Conservation (phyloP, 2,888 invertebrate genomes). For the Papilio gigon region DNA sequence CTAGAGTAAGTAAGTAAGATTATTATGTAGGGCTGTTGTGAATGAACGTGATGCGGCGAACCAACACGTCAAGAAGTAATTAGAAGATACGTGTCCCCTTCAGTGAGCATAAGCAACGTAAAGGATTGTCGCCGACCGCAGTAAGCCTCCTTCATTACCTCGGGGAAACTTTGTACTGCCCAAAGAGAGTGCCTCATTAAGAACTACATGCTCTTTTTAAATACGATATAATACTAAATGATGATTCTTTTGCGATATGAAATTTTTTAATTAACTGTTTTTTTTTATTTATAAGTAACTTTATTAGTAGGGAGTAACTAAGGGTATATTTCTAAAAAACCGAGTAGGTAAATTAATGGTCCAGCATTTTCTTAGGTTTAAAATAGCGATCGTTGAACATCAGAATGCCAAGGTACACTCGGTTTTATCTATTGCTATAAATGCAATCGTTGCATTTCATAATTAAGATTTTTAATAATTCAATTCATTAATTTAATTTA, state of each 20-base stretch:
- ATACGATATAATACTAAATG: background rate
- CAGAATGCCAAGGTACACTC: too few species aligned
- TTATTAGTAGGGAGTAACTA: too few species aligned
- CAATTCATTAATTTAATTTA: too few species aligned
- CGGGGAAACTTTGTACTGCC: background rate
- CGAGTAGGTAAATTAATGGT: too few species aligned
- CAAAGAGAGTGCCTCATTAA: conserved; percentile 12
- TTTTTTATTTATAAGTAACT: too few species aligned
- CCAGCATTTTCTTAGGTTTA: too few species aligned
- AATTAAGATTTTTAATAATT: too few species aligned
- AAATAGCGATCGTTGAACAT: too few species aligned
- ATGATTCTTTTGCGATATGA: background rate
- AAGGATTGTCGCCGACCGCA: conserved; percentile 25
- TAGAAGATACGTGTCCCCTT: conserved; percentile 31
- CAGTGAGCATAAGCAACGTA: conserved; percentile 10
- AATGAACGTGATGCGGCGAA: conserved; percentile 13
- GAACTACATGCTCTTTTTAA: conserved; percentile 13
- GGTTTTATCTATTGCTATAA: too few species aligned
- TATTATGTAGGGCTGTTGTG: conserved; percentile 11
- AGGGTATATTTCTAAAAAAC: too few species aligned
- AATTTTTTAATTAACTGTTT: background rate
- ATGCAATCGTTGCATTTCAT: too few species aligned
- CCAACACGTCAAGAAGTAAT: conserved; percentile 35
- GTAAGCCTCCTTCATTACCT: conserved; percentile 32
- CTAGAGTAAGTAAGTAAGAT: background rate